Percentiles rank a stretch among this genome's conserved stretches.
phyloP scores from a whole-genome alignment of 2,888 invertebrate species.

The Tipula lateralis region DNA sequence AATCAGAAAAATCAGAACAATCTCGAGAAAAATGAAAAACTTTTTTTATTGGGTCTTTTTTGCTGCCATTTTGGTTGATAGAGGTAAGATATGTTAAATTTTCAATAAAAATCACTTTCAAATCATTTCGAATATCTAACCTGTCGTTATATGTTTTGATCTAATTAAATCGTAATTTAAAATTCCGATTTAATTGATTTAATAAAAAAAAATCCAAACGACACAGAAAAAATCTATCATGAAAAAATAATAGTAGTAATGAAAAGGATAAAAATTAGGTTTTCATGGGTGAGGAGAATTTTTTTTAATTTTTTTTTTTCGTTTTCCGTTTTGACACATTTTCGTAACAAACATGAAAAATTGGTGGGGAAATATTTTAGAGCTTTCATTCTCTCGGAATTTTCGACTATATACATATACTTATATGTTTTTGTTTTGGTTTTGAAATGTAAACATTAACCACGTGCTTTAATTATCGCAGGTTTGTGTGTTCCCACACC shows the following conservation, averaged over 20 bases:
- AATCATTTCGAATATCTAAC: neutral
- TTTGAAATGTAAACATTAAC: neutral
- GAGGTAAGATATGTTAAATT: conserved; percentile 39
- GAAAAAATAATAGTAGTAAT: neutral
- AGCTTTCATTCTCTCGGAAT: neutral
- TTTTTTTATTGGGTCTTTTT: conserved; percentile 42
- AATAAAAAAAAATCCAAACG: neutral
- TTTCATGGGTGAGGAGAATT: neutral
- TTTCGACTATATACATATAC: neutral
- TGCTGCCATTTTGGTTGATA: conserved; percentile 44
- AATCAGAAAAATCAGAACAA: neutral
- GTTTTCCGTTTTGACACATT: neutral
- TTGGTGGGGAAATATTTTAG: neutral
- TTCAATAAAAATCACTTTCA: neutral
- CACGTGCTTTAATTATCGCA: conserved; percentile 31
- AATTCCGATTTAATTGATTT: neutral
- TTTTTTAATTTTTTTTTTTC: neutral
- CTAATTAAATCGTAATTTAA: neutral
- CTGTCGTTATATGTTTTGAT: neutral
- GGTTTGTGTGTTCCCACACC: conserved; percentile 36
- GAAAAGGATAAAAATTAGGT: neutral
- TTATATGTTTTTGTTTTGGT: conserved; percentile 2
- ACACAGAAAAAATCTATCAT: neutral
- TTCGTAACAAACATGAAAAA: conserved; percentile 5
- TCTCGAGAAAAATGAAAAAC: conserved; percentile 31